phyloP scores from a whole-genome alignment of 1,140 invertebrate species.

The Euura lappo region DNA sequence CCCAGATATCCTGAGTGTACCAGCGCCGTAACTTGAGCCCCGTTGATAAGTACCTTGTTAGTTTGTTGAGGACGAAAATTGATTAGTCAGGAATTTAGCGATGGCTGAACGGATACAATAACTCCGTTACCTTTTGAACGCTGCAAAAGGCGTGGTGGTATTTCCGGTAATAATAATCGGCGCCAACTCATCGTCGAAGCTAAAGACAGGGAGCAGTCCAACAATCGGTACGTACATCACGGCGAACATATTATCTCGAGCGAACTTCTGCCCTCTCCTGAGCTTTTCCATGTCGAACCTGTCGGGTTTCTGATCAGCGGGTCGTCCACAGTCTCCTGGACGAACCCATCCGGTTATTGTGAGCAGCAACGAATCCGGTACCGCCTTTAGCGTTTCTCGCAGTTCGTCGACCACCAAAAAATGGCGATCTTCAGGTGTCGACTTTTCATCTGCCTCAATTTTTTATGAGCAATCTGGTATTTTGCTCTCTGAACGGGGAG shows the following conservation, averaged over 20 bases:
- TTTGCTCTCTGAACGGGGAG: no score
- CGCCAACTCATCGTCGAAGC: slow-evolving; percentile 66
- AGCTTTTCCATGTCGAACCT: slow-evolving; percentile 7
- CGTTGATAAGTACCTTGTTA: slow-evolving; percentile 60
- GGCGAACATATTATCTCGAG: slow-evolving; percentile 63
- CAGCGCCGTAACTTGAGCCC: slow-evolving; percentile 56
- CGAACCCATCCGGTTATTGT: not conserved
- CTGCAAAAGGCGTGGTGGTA: slow-evolving; percentile 62
- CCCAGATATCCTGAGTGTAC: slow-evolving; percentile 61
- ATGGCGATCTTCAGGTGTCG: no score
- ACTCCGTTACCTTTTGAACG: slow-evolving; percentile 71
- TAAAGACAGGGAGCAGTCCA: slow-evolving; percentile 66
- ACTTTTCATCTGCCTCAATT: not conserved
- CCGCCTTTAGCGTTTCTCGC: not conserved
- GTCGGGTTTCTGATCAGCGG: not conserved
- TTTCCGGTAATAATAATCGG: slow-evolving; percentile 68
- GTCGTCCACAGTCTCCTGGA: not conserved
- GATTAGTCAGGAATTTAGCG: slow-evolving; percentile 6
- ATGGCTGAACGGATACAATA: not conserved
- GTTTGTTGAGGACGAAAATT: not conserved
- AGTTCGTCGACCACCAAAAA: not conserved
- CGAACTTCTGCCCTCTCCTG: slow-evolving; percentile 68
- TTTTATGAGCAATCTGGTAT: no score
- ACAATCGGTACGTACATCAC: slow-evolving; percentile 65
- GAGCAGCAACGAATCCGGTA: not conserved